Conservation (phyloP, 1,140 invertebrate genomes). For the Zaprionus kolodkinae region DNA sequence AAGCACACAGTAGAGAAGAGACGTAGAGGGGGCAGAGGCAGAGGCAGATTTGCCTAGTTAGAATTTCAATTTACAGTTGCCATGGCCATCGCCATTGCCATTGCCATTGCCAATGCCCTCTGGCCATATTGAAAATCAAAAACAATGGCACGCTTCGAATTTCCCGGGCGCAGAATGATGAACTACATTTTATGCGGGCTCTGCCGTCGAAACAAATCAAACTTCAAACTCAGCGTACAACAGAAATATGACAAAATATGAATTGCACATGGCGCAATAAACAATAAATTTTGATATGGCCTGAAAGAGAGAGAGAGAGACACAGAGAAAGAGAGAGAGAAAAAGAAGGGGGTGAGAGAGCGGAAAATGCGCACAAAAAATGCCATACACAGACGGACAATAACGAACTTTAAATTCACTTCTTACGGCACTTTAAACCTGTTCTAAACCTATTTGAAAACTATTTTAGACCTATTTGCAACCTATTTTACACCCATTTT, state of each 20-base stretch:
- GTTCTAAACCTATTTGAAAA: too few species aligned
- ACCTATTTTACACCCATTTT: too few species aligned
- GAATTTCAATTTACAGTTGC: constrained; percentile 49
- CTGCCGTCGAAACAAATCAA: constrained; percentile 69
- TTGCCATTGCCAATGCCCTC: neutral
- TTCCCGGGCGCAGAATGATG: constrained; percentile 38
- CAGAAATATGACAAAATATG: constrained; percentile 73
- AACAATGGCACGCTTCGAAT: constrained; percentile 51
- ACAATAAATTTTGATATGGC: constrained; percentile 74
- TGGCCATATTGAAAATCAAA: constrained; percentile 57
- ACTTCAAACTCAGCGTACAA: constrained; percentile 43
- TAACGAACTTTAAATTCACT: neutral
- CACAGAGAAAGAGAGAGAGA: neutral
- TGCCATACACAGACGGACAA: neutral
- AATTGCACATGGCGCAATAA: constrained; percentile 64
- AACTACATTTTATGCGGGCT: constrained; percentile 73
- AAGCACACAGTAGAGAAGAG: neutral
- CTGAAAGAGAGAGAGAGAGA: neutral
- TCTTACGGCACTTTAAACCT: neutral
- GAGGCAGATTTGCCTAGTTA: neutral
- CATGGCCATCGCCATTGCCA: too few species aligned
- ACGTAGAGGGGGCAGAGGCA: neutral
- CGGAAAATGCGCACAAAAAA: neutral
- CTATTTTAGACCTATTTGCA: too few species aligned
- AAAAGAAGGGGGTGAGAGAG: too few species aligned